Conservation (phyloP, 2,888 invertebrate species). For the Xylota sylvarum region DNA sequence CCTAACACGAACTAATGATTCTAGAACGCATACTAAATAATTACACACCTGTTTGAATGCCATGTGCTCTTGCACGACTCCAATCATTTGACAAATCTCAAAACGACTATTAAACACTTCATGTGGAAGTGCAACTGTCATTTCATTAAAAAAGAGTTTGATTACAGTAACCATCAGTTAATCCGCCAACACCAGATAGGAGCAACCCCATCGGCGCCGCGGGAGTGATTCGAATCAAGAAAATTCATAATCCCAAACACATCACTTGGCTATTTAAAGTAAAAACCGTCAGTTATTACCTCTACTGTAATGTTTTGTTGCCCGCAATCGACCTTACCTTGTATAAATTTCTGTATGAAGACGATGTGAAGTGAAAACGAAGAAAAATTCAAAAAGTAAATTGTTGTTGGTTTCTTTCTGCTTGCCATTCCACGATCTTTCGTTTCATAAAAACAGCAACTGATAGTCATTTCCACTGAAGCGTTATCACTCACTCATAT, state of each 20-base stretch:
- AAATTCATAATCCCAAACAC: constrained; percentile 82
- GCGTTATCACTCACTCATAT: background rate
- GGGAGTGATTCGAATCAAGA: constrained; percentile 82
- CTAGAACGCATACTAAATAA: too few relatives aligned
- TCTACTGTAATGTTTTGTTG: constrained; percentile 81
- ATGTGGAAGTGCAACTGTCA: constrained; percentile 25
- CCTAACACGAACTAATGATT: too few relatives aligned
- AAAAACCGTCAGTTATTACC: constrained; percentile 84
- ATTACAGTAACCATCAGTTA: constrained; percentile 81
- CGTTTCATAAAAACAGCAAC: background rate
- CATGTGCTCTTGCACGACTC: too few relatives aligned
- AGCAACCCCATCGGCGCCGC: constrained; percentile 84
- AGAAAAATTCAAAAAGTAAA: constrained; percentile 15
- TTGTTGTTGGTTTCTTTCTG: constrained; percentile 40
- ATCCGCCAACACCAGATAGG: constrained; percentile 83
- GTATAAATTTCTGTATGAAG: constrained; percentile 62
- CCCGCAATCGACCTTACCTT: background rate
- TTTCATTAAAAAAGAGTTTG: constrained; percentile 48
- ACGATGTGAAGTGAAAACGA: constrained; percentile 79
- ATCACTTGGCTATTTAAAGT: constrained; percentile 83
- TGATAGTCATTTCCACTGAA: too few relatives aligned
- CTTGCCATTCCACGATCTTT: background rate
- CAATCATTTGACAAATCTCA: too few relatives aligned
- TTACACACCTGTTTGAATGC: too few relatives aligned
- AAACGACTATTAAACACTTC: constrained; percentile 9